Percentiles rank a stretch among this genome's conserved stretches.
Evolutionary conservation across 2,113 vertebrate genomes (phyloP).

Genomic region (Lichenostomus cassidix): DNA sequence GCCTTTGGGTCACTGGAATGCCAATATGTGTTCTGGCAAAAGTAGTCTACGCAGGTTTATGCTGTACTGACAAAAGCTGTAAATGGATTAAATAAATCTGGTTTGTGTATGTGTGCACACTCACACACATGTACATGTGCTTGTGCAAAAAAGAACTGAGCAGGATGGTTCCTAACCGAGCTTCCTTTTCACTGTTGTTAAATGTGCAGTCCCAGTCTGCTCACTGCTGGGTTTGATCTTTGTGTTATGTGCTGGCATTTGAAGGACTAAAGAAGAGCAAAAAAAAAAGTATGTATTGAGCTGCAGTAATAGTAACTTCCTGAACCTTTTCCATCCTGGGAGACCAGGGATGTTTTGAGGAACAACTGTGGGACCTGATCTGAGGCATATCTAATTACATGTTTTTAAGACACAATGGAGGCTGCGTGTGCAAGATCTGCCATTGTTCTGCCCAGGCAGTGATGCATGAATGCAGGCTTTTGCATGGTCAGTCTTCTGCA

Average conservation of each 20-base stretch:
- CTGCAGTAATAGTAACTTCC: background rate
- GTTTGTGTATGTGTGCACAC: rapidly evolving
- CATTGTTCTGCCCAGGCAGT: background rate
- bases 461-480: background rate
- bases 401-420: background rate
- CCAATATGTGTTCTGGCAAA: background rate
- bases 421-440: background rate
- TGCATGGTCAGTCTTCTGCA: background rate
- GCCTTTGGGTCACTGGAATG: background rate
- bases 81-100: background rate
- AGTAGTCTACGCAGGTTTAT: background rate
- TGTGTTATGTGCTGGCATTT: background rate
- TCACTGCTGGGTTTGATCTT: background rate
- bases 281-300: background rate
- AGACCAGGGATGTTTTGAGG: background rate
- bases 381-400: background rate
- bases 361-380: background rate
- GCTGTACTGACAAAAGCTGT: background rate
- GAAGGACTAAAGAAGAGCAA: background rate
- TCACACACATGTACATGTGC: rapidly evolving
- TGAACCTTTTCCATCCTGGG: background rate
- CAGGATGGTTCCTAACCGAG: background rate
- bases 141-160: background rate
- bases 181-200: background rate
- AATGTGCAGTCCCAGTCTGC: background rate